phyloP scores from a whole-genome alignment of 1,140 invertebrate species.

The Aphelenchoides fujianensis region DNA sequence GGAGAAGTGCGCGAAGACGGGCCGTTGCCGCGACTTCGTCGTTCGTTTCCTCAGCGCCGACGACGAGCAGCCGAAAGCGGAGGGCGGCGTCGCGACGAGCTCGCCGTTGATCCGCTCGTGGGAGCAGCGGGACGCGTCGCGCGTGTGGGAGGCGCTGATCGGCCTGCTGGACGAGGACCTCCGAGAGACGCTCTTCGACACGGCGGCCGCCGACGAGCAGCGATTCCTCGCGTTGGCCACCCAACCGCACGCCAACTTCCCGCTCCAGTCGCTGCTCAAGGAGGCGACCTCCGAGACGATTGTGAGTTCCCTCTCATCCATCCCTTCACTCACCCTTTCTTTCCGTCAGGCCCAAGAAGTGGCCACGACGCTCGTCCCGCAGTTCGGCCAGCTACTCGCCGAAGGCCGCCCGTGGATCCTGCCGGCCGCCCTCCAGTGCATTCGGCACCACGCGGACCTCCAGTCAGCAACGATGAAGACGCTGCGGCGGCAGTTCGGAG shows the following conservation, averaged over 20 bases:
- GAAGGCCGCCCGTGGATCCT: slow-evolving; percentile 11
- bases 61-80: neutral
- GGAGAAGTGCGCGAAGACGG: neutral
- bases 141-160: slow-evolving; percentile 12
- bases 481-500: neutral
- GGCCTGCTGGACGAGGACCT: slow-evolving; percentile 1
- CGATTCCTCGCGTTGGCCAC: neutral
- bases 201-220: neutral
- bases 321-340: neutral
- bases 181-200: neutral
- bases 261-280: neutral
- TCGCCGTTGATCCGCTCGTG: no score
- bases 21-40: neutral
- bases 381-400: neutral
- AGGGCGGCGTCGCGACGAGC: no score
- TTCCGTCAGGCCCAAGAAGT: slow-evolving; percentile 12
- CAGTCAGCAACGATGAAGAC: slow-evolving; percentile 3
- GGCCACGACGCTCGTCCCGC: neutral
- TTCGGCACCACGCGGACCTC: neutral
- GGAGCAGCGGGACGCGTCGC: neutral
- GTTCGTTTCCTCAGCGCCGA: neutral
- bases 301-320: slow-evolving; percentile 14
- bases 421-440: neutral
- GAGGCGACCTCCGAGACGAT: neutral
- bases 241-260: neutral